Evolutionary conservation across 2,797 vertebrate species (phyloP), one percentile per base, ranked within the genome.

Genomic region (Myripristis jacobus): DNA sequence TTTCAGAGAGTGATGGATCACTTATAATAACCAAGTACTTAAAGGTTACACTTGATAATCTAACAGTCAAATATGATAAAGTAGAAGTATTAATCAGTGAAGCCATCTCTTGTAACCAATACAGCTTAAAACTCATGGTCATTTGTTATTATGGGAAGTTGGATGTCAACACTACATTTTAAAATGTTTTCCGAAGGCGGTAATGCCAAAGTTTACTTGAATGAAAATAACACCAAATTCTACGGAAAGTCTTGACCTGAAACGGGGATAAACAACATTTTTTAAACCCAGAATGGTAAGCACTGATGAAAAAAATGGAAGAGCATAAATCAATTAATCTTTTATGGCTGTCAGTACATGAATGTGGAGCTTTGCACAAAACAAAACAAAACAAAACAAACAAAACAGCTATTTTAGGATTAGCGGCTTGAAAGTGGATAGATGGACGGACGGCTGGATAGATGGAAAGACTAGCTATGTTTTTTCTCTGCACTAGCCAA

Each of bases 161-260:
- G 5, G 34, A 16, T 12, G 31, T 38, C 41, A 29, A 57, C 7
- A 54, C 18, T 2, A 6, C 12, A 13, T 41, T 24, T 54, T 1
- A 63, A 29, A 25, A 27, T 22, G 29, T 34, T 29, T 62, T 72
- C n/a, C 52, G 29, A 64, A 59, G 58, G 15, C 31, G 19, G 10
- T 19, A 18, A 47, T n/a, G 27, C 10, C 21, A 38, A 27, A 10
- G 0, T 21, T 13, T 27, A 3, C n/a, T 19, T 12, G 34, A 34
- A 54, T 24, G 12, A 27, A 27, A 53, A 16, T 6, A 27, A 53
- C 11, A 7, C 19, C 11, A 6, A 27, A 31, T 29, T 27, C 25
- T 29, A 9, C 31, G 52, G 16, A 31, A 3, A 29, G 52, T n/a
- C 22, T 27, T 27, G 18, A 24, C 12, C 7, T 22, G 25, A 25